Evolutionary conservation across 2,888 invertebrate species (phyloP).

Genomic region (Hyposoter dolosus): DNA sequence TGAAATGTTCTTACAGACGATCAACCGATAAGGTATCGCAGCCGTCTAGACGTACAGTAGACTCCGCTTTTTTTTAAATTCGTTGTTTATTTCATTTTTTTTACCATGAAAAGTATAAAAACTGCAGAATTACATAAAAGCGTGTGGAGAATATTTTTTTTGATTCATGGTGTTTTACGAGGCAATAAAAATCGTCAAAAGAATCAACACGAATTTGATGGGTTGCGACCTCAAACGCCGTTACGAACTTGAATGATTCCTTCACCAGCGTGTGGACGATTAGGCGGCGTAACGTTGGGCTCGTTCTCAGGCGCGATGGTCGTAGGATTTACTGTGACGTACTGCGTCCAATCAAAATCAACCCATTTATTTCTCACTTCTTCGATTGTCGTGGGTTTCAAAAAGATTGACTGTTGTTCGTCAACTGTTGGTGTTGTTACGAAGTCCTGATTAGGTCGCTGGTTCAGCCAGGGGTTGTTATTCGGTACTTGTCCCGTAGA

Average conservation of each 20-base stretch:
- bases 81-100: neutral
- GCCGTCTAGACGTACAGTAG: neutral
- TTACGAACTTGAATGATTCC: slow-evolving; percentile 55
- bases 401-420: neutral
- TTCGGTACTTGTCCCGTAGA: slow-evolving; percentile 7
- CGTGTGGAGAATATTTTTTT: neutral
- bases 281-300: neutral
- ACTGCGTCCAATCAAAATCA: slow-evolving; percentile 65
- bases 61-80: neutral
- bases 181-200: neutral
- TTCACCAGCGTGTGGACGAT: slow-evolving; percentile 20
- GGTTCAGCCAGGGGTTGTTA: neutral
- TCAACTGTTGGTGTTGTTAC: neutral
- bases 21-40: neutral
- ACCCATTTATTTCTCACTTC: slow-evolving; percentile 44
- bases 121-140: neutral
- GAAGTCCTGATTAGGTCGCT: neutral
- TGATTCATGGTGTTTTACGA: neutral
- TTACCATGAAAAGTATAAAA: neutral
- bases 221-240: neutral
- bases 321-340: slow-evolving; percentile 48
- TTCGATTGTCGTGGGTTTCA: neutral
- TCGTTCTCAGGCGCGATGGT: neutral
- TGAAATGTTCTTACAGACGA: neutral
- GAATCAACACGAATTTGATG: neutral